Evolutionary conservation across 2,113 vertebrate genomes (phyloP).

Genomic region (Cathartes aura): DNA sequence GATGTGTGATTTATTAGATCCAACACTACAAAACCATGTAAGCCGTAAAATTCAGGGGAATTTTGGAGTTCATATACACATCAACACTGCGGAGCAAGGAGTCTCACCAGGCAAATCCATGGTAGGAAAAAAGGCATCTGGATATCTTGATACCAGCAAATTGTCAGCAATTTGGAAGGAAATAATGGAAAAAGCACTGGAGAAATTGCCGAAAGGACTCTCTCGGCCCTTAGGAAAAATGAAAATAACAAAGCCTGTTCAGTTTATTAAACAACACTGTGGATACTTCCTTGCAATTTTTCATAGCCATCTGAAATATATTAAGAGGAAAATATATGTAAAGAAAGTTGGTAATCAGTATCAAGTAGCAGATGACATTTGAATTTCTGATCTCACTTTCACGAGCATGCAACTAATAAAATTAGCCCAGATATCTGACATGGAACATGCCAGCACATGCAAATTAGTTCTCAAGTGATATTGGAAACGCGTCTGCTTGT

Average conservation of each 20-base stretch:
- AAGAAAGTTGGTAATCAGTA: not conserved
- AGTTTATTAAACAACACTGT: not conserved
- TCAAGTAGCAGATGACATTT: slow-evolving; percentile 2
- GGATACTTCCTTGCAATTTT: not conserved
- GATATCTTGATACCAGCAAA: not conserved
- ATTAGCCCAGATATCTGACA: not conserved
- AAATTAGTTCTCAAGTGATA: not conserved
- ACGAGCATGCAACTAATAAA: not conserved
- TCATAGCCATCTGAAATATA: not conserved
- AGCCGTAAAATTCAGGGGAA: not conserved
- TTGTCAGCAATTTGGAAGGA: not conserved
- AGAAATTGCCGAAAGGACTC: not conserved
- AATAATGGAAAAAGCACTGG: not conserved
- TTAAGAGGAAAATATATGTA: not conserved
- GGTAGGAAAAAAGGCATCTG: not conserved
- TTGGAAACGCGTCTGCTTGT: not conserved
- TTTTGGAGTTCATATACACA: not conserved
- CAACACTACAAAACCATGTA: not conserved
- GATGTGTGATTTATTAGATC: not conserved
- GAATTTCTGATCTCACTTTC: not conserved
- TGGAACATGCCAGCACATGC: not conserved
- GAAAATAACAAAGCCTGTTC: not conserved
- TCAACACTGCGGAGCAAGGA: not conserved
- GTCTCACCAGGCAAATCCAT: not conserved
- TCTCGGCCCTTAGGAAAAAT: not conserved